Conservation (phyloP, 2,888 invertebrate genomes). For the Callinectes sapidus region DNA sequence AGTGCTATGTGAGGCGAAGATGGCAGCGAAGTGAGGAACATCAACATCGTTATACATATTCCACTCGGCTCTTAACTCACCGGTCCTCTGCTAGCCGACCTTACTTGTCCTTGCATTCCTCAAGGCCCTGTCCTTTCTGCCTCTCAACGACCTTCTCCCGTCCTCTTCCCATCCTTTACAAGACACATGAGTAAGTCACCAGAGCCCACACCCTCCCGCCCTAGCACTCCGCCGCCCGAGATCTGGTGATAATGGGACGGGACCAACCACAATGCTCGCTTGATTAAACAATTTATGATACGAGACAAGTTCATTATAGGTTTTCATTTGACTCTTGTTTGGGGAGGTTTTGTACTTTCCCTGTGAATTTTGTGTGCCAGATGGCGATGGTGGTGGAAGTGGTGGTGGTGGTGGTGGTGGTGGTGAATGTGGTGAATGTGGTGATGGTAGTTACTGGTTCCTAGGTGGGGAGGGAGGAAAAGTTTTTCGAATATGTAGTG, state of each 20-base stretch:
- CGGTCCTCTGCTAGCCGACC: neutral
- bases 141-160: slow-evolving; percentile 24
- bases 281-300: slow-evolving; percentile 51
- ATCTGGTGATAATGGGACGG: slow-evolving; percentile 47
- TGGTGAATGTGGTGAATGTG: no score
- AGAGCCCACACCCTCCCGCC: neutral
- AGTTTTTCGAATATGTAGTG: neutral
- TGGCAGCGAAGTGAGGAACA: neutral
- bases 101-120: neutral
- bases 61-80: neutral
- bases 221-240: slow-evolving; percentile 26
- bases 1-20: neutral
- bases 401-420: neutral
- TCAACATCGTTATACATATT: neutral
- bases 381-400: neutral
- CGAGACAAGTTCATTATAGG: slow-evolving; percentile 47
- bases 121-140: neutral
- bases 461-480: neutral
- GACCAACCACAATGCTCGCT: slow-evolving; percentile 49
- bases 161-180: neutral
- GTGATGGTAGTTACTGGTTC: neutral
- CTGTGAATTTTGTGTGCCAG: slow-evolving; percentile 2
- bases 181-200: slow-evolving; percentile 32
- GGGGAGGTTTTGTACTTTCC: slow-evolving; percentile 11
- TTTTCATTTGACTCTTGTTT: slow-evolving; percentile 9